Base-by-base conservation (phyloP, 2,797 vertebrate genomes). In the Sparus aurata region DNA sequence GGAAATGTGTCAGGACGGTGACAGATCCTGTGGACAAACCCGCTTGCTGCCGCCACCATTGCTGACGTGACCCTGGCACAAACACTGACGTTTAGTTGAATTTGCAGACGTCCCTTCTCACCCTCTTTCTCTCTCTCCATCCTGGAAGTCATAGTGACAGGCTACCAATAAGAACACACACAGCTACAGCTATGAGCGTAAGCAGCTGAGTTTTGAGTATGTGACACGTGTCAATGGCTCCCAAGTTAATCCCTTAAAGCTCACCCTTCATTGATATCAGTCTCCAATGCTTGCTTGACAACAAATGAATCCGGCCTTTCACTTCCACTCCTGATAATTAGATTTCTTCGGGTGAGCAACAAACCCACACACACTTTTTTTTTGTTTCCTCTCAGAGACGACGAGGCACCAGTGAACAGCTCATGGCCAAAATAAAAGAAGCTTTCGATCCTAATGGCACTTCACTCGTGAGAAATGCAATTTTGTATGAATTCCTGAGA, bases 341-440 rank as follows among this genome's bases (percentile, higher is more conserved):
- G 64, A 20, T 16, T 5, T 22, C 18, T 30, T 50, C 59, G 54
- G 23, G 25, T 34, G 15, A 4, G 16, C 5, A 50, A 53, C 23
- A 49, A 68, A 75, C 55, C 30, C 58, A n/a, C 22, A 34, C 11
- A 61, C 23, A 34, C 23, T 25, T 12, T 0, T 0, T 43, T 34
- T 52, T n/a, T 55, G 25, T 68, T 43, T 58, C 15, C 3, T 66
- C 50, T 17, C 10, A 38, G 38, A 43, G 17, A 47, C 43, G 0
- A 8, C 30, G 23, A 69, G n/a, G n/a, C 20, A 30, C 10, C 13
- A n/a, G 22, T 0, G 0, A 66, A 22, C 0, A 3, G 1, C 3
- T 6, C 20, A 4, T 34, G 0, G 1, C 12, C 23, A 52, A 12
- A 12, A 59, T 13, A n/a, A 50, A 80, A 41, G 7, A 23, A 34